Base-by-base conservation (phyloP, 2,797 vertebrate species). In the Prunella strophiata region DNA sequence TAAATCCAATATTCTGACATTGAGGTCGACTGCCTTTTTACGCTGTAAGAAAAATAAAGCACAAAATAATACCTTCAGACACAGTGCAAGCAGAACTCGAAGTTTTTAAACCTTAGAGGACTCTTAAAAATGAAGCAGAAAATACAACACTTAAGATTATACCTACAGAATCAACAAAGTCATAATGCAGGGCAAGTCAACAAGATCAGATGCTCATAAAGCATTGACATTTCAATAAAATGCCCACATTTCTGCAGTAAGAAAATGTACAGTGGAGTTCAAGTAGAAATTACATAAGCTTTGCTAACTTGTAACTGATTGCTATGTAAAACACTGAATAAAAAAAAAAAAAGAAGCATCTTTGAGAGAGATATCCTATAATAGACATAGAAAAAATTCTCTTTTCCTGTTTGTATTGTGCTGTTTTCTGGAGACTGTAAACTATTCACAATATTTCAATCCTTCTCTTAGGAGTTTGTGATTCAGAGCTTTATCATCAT, bases 1-100 rank as follows among this genome's bases (percentile, higher is more conserved):
- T 55, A 99, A 98, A 96, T 99, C 99, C 97, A 99, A 66, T 82
- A 99, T 98, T 93, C 98, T 98, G 72, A 99, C 98, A 0, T 99
- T 99, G 73, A 99, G 98, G 71, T 98, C 97, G 4, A 99, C 99
- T 1, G 99, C 99, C 92, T 98, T 98, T 94, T 98, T 98, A 85
- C 99, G 98, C 99, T 99, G 95, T 40, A 92, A n/a, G 80, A 72
- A 51, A 95, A 82, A 78, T 13, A 65, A 66, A 91, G 47, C 59
- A 85, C n/a, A 93, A 85, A 71, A 85, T 4, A 57, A 0, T n/a
- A 65, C 13, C 21, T 86, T 91, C 71, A 96, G 78, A 65, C 19
- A 79, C 2, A 57, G 15, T 11, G 85, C 9, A 75, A 65, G 19
- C 30, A 91, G 26, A 68, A 77, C 16, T 48, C 30, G 6, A 54